Base-by-base conservation (phyloP, 64 coral and sea anemone species). In the Montipora efflorescens region DNA sequence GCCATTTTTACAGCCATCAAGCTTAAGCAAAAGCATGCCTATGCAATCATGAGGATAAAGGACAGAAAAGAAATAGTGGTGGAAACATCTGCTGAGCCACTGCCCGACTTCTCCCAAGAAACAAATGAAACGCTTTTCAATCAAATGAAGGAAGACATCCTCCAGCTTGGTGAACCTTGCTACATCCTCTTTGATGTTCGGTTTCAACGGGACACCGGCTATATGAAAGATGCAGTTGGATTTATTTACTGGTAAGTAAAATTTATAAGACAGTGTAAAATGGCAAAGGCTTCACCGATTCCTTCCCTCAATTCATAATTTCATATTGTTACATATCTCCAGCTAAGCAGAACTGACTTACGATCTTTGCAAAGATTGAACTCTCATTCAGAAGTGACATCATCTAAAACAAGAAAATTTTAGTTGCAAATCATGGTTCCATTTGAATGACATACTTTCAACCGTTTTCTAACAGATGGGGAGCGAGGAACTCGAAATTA, bases 11-110 rank as follows among this genome's bases (percentile, higher is more conserved):
- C 78, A n/a, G 19, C 48, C 7, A 80, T 80, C 48, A 80, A 80
- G 49, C 7, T 53, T 16, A 80, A 57, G 21, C 48, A 57, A n/a
- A 18, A 55, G 10, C 50, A 80, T 80, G 78, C 48, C 6, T 80
- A 80, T 80, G 78, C 78, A 11, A 21, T 80, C 49, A 80, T 80
- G 78, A 80, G 7, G 78, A 80, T 80, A 20, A 7, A 80, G 9
- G 50, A 58, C 19, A 80, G 49, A 57, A 80, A 52, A 52, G 78
- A 52, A 22, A 53, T 80, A 10, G 78, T 80, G 1, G 3, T 80
- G 78, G 50, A 53, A 57, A 28, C 1, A 52, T 20, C 6, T 23
- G 10, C 72, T 1, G 72, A 75, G 22, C 72, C 72, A 43, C 8
- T 75, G 18, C 72, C 72, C 49, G 78, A 80, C 50, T 48, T 5